Base-by-base conservation (phyloP, 2,113 vertebrate species). In the Paedocypris sp. region DNA sequence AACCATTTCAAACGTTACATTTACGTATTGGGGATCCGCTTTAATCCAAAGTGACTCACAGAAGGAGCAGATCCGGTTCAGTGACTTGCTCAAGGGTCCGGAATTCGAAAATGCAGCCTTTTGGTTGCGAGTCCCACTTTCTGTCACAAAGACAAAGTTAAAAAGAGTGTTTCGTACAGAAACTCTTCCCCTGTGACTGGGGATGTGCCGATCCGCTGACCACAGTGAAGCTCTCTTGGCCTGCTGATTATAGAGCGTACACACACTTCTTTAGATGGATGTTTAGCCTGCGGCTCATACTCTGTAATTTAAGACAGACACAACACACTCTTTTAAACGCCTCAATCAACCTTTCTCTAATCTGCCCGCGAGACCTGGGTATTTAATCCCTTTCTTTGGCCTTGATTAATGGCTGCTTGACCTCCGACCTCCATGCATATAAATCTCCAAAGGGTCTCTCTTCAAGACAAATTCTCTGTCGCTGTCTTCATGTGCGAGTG, bases 231-330 rank as follows among this genome's bases (percentile, higher is more conserved):
- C 43, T 48, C 16, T 43, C 41, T 49, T 50, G 51, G 48, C 66
- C 66, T 60, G 26, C 49, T 66, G 68, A 66, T 66, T 66, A 66
- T 47, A 66, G 68, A 49, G 49, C 38, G 68, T 26, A 49, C 43
- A 10, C 42, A 33, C 58, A 36, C 41, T 58, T 36, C 33, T 60
- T 77, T 71, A 70, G 68, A 70, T 63, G 64, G 57, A 68, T 67
- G 64, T 63, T 64, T 77, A 33, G 75, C 82, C 76, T 62, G 46
- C 31, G 75, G 80, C 73, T 42, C 36, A 26, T 12, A 3, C 70
- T 73, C 66, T 78, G 75, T 85, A 85, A 86, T 79, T 67, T 75
- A 79, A 83, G 80, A 83, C 82, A 83, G 82, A 81, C 81, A 69
- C 75, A 77, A 80, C 76, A 66, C 31, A 10, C 66, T 60, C 70